A percentile compares a stretch with the other conserved stretches of the same genome.
Evolutionary conservation across 2,888 invertebrate species (phyloP).

Genomic region (Hecatera dysodea): DNA sequence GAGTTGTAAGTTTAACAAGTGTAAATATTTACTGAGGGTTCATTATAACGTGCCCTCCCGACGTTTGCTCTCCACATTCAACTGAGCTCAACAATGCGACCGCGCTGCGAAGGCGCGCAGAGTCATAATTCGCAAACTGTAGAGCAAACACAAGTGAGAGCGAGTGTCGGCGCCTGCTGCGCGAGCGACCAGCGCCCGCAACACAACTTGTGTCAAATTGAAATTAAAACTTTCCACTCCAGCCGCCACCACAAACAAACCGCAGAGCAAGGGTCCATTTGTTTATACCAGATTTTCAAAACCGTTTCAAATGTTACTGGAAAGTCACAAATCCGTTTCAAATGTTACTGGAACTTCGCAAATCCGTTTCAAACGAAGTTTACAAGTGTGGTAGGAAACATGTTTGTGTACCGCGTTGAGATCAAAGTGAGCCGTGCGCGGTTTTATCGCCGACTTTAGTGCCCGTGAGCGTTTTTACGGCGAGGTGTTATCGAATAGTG

Average conservation of each 20-base stretch:
- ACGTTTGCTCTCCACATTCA: background rate
- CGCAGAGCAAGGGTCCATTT: slow-evolving; percentile 68
- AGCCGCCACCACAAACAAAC: slow-evolving; percentile 59
- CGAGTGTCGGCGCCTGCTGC: background rate
- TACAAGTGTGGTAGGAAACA: slow-evolving; percentile 14
- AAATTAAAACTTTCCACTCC: slow-evolving; percentile 64
- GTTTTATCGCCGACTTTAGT: slow-evolving; percentile 48
- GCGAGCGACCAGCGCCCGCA: background rate
- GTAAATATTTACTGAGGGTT: slow-evolving; percentile 9
- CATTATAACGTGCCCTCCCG: slow-evolving; percentile 3
- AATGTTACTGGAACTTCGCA: slow-evolving; percentile 53
- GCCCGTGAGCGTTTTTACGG: slow-evolving; percentile 47
- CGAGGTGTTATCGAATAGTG: slow-evolving; percentile 57
- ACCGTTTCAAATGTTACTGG: slow-evolving; percentile 63
- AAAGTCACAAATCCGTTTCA: slow-evolving; percentile 49
- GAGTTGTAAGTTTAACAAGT: slow-evolving; percentile 1
- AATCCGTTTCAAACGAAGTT: slow-evolving; percentile 53
- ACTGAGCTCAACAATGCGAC: background rate
- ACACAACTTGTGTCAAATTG: slow-evolving; percentile 57
- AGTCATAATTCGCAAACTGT: background rate
- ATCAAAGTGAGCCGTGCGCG: slow-evolving; percentile 53
- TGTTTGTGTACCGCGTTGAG: slow-evolving; percentile 45
- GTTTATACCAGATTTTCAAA: slow-evolving; percentile 67
- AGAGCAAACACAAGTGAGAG: background rate
- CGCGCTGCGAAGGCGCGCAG: no score